Conservation (phyloP, 2,888 invertebrate genomes). For the Ophion slaviceki region DNA sequence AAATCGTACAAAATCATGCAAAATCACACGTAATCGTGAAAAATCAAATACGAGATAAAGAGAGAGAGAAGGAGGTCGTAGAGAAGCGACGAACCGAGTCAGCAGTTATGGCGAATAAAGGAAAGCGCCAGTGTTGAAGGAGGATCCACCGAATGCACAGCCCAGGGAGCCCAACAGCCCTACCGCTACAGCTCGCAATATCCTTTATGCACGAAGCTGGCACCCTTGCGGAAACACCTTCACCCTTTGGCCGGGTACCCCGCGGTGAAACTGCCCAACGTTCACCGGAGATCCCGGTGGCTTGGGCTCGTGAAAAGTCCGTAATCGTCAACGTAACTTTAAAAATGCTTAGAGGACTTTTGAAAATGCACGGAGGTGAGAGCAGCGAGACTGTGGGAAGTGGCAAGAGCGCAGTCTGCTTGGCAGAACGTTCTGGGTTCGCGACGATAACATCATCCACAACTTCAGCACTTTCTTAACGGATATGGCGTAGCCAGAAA, state of each 20-base stretch:
- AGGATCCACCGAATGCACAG: constrained; percentile 25
- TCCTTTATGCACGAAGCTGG: constrained; percentile 24
- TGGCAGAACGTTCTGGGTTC: constrained; percentile 45
- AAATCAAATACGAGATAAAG: no score
- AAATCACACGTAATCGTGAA: no score
- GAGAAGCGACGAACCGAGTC: constrained; percentile 62
- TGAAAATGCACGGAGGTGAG: constrained; percentile 10
- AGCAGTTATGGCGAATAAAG: constrained; percentile 47
- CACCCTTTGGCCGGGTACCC: neutral
- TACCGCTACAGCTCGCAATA: constrained; percentile 23
- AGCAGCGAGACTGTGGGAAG: neutral
- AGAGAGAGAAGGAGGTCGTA: neutral
- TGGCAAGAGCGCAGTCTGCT: constrained; percentile 37
- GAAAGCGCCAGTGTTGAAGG: constrained; percentile 30
- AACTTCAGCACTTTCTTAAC: constrained; percentile 69
- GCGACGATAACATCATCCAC: constrained; percentile 67
- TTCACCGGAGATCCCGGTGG: neutral
- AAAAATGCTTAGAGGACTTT: constrained; percentile 9
- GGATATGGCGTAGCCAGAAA: constrained; percentile 57
- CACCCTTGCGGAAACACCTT: neutral
- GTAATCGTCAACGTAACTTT: constrained; percentile 29
- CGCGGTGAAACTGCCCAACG: constrained; percentile 18
- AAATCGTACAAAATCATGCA: no score
- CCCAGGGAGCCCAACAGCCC: neutral
- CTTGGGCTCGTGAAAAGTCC: neutral